Evolutionary conservation across 2,888 invertebrate species (phyloP), one percentile per base, ranked within the genome.

Genomic region (Petrolisthes manimaculis): DNA sequence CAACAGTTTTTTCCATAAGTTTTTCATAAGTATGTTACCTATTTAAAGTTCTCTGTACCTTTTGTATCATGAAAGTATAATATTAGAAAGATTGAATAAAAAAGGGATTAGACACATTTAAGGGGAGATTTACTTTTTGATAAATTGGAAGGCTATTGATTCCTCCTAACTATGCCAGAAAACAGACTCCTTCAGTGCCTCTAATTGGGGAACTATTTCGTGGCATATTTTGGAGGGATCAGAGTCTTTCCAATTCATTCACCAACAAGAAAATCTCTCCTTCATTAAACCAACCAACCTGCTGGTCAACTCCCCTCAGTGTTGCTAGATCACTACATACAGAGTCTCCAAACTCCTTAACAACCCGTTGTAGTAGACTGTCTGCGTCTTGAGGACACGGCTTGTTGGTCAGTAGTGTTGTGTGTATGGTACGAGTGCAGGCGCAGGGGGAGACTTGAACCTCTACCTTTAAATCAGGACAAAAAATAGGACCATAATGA

Each of bases 271-370:
- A 37, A 37, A 37, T 37, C 37, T 37, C 37, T 37, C 37, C 37
- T 37, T 6, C 0, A 74, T 12, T 75, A 14, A 67, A 14, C 9
- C 37, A n/a, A 12, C 24, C 37, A 51, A 86, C 86, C 80, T 81
- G 71, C 81, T 86, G 86, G n/a, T 51, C 81, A 5, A 55, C 14
- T 21, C 86, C 86, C 37, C 86, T 81, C 37, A 86, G 81, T 9
- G 86, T 86, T 18, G 86, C 86, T 3, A 51, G 18, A n/a, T 81
- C 81, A 37, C 86, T 56, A 18, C 86, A 86, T 24, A 21, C 71
- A 21, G 86, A 86, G 53, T 81, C 56, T 9, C 86, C 86, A 1
- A 81, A 14, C 51, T 54, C 55, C 21, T n/a, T 81, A 54, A 75
- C 74, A 12, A 71, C 51, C 5, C 51, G 80, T 8, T 71, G 78